phyloP scores from a whole-genome alignment of 2,113 vertebrate genomes.

The Oxyruncus cristatus region DNA sequence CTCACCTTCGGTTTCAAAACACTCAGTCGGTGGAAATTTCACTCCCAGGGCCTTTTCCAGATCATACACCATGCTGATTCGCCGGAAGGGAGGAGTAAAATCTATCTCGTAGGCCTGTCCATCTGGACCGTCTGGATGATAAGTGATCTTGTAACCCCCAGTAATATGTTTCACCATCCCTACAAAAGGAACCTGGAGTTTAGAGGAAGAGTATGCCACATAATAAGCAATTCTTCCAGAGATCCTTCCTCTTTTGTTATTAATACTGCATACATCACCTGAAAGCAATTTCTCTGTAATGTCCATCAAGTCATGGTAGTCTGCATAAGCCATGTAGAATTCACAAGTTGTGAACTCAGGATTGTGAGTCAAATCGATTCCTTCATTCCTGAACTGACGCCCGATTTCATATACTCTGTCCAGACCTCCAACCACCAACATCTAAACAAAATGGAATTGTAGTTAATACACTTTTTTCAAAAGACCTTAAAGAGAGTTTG shows the following conservation, averaged over 20 bases:
- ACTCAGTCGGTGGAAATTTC: constrained; percentile 83
- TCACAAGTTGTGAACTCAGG: constrained; percentile 99
- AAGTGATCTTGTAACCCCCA: constrained; percentile 87
- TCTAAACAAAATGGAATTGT: constrained; percentile 72
- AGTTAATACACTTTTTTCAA: neutral
- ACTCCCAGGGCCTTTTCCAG: constrained; percentile 87
- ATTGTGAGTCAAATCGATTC: constrained; percentile 97
- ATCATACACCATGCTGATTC: constrained; percentile 88
- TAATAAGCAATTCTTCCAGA: neutral
- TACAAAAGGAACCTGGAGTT: constrained; percentile 55
- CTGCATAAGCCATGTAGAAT: constrained; percentile 99
- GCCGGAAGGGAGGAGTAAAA: constrained; percentile 94
- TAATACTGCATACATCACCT: constrained; percentile 70
- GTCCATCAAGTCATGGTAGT: constrained; percentile 95
- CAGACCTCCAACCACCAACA: constrained; percentile 95
- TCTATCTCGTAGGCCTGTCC: constrained; percentile 87
- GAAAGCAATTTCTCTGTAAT: constrained; percentile 95
- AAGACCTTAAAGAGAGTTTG: neutral
- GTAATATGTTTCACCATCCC: constrained; percentile 95
- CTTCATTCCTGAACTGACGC: constrained; percentile 97
- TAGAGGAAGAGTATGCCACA: neutral
- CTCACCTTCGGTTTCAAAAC: constrained; percentile 80
- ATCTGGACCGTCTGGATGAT: constrained; percentile 93
- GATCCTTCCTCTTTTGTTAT: neutral
- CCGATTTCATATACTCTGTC: constrained; percentile 97